A percentile compares a stretch with the other conserved stretches of the same genome.
Evolutionary conservation across 2,113 vertebrate genomes (phyloP).

Genomic region (Uria aalge): DNA sequence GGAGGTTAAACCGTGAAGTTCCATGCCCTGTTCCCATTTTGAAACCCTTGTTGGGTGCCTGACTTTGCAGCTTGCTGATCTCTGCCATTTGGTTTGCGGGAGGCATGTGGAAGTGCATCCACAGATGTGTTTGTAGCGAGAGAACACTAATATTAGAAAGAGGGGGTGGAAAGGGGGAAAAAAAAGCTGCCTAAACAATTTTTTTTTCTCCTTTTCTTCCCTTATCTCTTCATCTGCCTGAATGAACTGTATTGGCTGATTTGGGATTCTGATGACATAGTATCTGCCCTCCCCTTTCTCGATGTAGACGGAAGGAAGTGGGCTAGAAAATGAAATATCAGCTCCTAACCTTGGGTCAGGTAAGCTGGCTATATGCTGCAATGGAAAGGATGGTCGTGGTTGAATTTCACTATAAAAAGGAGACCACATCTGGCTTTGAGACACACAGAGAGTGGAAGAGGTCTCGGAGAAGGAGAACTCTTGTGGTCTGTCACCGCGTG

Average conservation of each 20-base stretch:
- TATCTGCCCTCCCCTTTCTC: background rate
- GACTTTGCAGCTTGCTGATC: background rate
- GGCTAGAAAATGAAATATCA: slow-evolving; percentile 10
- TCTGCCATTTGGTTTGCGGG: background rate
- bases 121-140: background rate
- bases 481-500: background rate
- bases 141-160: background rate
- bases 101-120: background rate
- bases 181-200: background rate
- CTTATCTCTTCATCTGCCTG: background rate
- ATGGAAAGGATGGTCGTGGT: slow-evolving; percentile 17
- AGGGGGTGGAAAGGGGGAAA: background rate
- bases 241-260: background rate
- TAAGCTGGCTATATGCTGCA: background rate
- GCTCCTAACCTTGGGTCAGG: background rate
- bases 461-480: background rate
- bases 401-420: slow-evolving; percentile 44
- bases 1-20: background rate
- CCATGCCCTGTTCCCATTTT: background rate
- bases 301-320: slow-evolving; percentile 36
- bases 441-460: background rate
- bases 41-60: background rate
- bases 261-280: background rate
- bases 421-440: background rate
- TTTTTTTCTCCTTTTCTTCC: background rate